Conservation (phyloP, 30 jellyfish, hydroid and myxozoan genomes). For the Turritopsis rubra region DNA sequence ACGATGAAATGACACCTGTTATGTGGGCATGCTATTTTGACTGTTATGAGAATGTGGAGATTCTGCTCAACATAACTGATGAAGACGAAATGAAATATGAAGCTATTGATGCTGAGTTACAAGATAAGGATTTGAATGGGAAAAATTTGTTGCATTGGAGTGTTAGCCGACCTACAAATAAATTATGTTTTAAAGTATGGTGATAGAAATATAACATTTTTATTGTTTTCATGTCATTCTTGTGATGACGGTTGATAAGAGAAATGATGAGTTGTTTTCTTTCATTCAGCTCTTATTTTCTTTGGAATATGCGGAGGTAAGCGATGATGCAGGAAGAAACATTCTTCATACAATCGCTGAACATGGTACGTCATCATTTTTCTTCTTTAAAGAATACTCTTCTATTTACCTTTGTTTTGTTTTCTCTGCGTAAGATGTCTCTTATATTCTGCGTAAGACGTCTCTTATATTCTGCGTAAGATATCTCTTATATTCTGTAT, state of each 20-base stretch:
- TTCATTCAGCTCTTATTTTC: too few relatives aligned
- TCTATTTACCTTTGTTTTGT: too few relatives aligned
- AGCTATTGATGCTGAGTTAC: constrained; percentile 53
- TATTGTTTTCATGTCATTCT: background rate
- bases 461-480: background rate
- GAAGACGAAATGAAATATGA: constrained; percentile 33
- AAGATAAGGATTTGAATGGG: constrained; percentile 46
- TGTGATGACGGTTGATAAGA: too few relatives aligned
- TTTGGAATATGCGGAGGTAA: too few relatives aligned
- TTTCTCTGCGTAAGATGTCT: too few relatives aligned
- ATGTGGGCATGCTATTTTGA: constrained; percentile 96
- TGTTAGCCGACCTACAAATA: constrained; percentile 36
- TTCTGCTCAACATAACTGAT: constrained; percentile 37
- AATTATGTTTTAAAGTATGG: constrained; percentile 53
- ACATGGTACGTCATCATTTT: too few relatives aligned
- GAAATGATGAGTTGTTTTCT: too few relatives aligned
- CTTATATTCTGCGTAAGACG: too few relatives aligned
- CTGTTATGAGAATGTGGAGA: constrained; percentile 57
- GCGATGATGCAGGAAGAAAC: too few relatives aligned
- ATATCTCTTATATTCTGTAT: background rate
- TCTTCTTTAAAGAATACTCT: too few relatives aligned
- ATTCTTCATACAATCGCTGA: too few relatives aligned
- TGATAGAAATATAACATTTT: background rate
- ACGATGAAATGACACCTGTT: constrained; percentile 76
- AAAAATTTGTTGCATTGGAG: constrained; percentile 65